phyloP scores from a whole-genome alignment of 2,888 invertebrate genomes.

The Phrixothrix hirtus region DNA sequence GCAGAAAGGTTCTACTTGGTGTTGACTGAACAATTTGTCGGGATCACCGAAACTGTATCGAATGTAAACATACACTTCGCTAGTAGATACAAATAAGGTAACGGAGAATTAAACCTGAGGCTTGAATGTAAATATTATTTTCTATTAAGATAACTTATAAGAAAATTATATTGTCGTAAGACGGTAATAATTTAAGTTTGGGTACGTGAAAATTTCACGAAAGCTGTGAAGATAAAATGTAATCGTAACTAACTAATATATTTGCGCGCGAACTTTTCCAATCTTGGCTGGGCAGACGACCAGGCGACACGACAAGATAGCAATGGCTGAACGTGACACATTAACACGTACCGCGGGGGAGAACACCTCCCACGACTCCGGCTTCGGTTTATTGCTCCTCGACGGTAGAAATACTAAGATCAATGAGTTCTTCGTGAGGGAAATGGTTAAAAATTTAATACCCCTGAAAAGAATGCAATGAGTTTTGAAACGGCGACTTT shows the following conservation, averaged over 20 bases:
- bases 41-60: slow-evolving; percentile 45
- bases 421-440: slow-evolving; percentile 50
- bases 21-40: slow-evolving; percentile 50
- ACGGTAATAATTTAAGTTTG: too few species aligned
- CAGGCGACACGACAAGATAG: slow-evolving; percentile 46
- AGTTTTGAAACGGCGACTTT: slow-evolving; percentile 29
- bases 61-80: slow-evolving; percentile 42
- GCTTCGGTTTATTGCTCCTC: slow-evolving; percentile 39
- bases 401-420: slow-evolving; percentile 40
- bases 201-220: slow-evolving; percentile 14
- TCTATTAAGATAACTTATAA: too few species aligned
- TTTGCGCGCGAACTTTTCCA: slow-evolving; percentile 49
- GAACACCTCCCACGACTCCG: slow-evolving; percentile 22
- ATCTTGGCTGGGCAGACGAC: slow-evolving; percentile 46
- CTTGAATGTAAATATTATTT: slow-evolving; percentile 11
- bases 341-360: slow-evolving; percentile 50
- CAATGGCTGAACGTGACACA: slow-evolving; percentile 53
- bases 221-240: slow-evolving; percentile 21
- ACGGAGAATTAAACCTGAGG: slow-evolving; percentile 19
- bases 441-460: slow-evolving; percentile 52
- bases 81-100: slow-evolving; percentile 23
- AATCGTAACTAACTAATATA: slow-evolving; percentile 30
- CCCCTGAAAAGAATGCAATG: slow-evolving; percentile 35
- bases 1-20: slow-evolving; percentile 36
- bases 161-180: too few species aligned